Evolutionary conservation across 2,113 vertebrate species (phyloP), one percentile per base, ranked within the genome.

Genomic region (Bungarus multicinctus): DNA sequence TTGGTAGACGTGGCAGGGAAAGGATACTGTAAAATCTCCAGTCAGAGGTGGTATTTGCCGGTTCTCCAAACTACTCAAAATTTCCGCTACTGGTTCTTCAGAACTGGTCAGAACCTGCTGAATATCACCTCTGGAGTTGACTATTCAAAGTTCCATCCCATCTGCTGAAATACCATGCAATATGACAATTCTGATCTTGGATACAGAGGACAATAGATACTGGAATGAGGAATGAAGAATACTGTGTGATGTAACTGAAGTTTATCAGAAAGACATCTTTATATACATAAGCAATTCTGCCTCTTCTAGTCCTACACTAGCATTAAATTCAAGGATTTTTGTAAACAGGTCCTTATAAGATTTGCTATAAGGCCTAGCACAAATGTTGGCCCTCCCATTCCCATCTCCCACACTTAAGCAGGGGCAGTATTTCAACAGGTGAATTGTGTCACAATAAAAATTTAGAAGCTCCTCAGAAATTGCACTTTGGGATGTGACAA

Each of bases 371-470:
- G 87, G 53, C 87, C 50, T 52, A 74, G 34, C 52, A 89, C 34
- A 81, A 89, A 85, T 47, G 22, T 45, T 30, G 43, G 34, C 25
- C 22, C 23, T 22, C 60, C 54, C 18, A 7, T 27, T 50, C 55
- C n/a, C 25, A 22, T 54, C 4, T 22, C 25, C 58, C 27, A 69
- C 25, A 47, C 39, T 89, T 81, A 53, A 81, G 52, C 7, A 92
- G 91, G 18, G 57, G n/a, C 27, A 55, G 25, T 81, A 45, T 57
- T 89, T 91, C 58, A 89, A 64, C 27, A 58, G 27, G 54, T 94
- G 43, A 92, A 93, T 53, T 93, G 52, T 47, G 30, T 60, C 91
- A 92, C 86, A 53, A 89, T 89, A 87, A 94, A 58, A 91, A 58
- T 69, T 89, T 89, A 92, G 50, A 16, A 89, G 60, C 52, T 57